Evolutionary conservation across 2,888 invertebrate species (phyloP).

Genomic region (Physocephala rufipes): DNA sequence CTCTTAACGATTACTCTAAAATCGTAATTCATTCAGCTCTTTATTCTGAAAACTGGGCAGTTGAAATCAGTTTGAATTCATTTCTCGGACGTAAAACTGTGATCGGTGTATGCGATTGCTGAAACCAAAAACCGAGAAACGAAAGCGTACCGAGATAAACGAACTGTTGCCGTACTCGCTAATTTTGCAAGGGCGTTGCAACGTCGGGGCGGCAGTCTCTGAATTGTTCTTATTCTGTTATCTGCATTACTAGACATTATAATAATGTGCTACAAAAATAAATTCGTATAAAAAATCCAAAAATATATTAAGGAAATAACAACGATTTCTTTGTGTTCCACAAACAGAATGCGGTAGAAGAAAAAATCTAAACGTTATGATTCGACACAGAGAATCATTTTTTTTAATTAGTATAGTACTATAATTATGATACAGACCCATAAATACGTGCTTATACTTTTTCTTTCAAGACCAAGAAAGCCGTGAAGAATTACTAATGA

Average conservation of each 20-base stretch:
- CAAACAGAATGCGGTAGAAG: not conserved
- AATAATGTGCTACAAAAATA: not conserved
- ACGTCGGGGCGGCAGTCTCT: too few species aligned
- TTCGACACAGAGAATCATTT: not conserved
- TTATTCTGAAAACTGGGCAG: not conserved
- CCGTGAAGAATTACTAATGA: too few species aligned
- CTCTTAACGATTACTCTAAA: too few species aligned
- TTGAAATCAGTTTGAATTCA: conserved; percentile 9
- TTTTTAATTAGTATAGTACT: not conserved
- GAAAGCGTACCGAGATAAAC: not conserved
- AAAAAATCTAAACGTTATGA: not conserved
- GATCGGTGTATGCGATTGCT: not conserved
- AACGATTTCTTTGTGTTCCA: not conserved
- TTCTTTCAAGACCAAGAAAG: too few species aligned
- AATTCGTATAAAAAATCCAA: not conserved
- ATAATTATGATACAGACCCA: not conserved
- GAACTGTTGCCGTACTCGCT: too few species aligned
- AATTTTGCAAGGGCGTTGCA: too few species aligned
- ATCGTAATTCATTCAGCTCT: not conserved
- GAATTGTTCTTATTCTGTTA: too few species aligned
- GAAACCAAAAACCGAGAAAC: not conserved
- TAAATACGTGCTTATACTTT: not conserved
- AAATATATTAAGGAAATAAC: not conserved
- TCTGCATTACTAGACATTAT: not conserved
- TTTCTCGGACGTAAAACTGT: conserved; percentile 6